These are phyloP conservation scores for Matsumurasca onukii DNA, from an alignment of 1,140 invertebrate species.

Conservation along the genomic window DNA sequence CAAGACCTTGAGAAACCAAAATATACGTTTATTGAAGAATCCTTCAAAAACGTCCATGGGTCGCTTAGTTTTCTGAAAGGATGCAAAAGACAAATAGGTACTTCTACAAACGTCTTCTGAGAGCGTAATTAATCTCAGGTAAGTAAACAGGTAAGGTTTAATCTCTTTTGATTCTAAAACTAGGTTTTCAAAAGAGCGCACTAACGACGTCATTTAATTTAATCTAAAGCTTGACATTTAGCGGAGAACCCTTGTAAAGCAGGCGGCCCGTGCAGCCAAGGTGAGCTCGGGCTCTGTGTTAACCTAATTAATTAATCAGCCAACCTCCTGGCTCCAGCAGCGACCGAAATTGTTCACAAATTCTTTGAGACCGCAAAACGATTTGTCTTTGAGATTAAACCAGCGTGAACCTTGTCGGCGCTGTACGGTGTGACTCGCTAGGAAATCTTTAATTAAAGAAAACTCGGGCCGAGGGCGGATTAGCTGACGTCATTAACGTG, in stretches of 20 bases:
- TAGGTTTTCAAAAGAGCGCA: no score
- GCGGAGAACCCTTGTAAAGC: background rate
- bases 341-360: conserved; percentile 3
- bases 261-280: background rate
- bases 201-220: no score
- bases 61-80: no score
- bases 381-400: conserved; percentile 19
- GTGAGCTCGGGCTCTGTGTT: background rate
- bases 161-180: no score
- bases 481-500: background rate
- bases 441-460: conserved; percentile 18
- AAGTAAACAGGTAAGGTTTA: no score
- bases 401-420: conserved; percentile 10
- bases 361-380: background rate
- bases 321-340: background rate
- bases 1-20: no score
- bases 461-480: conserved; percentile 6
- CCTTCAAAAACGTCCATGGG: no score
- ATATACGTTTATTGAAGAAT: no score
- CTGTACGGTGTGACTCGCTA: background rate
- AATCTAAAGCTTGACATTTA: background rate
- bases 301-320: background rate
- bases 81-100: no score
- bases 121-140: no score
- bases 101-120: no score